These are phyloP conservation scores for Enteromius unitaeniatus DNA, from an alignment of 2,797 vertebrate genomes.

Conservation along the genomic window DNA sequence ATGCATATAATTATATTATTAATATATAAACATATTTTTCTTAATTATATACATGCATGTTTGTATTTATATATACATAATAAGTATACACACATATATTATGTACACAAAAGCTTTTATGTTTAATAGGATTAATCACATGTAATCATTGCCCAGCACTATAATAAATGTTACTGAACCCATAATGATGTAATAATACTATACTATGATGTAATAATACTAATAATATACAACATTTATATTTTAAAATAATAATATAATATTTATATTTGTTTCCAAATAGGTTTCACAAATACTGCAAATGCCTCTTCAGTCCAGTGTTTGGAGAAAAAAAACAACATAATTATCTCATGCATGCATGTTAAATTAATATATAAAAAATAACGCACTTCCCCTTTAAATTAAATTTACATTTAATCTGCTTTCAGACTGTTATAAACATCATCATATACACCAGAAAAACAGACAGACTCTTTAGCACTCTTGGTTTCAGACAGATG, in stretches of 20 bases:
- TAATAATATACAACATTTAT: background rate
- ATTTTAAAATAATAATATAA: too few relatives aligned
- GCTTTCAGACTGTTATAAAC: background rate
- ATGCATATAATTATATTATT: too few relatives aligned
- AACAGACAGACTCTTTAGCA: conserved; percentile 20
- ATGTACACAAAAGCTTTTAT: too few relatives aligned
- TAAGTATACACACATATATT: too few relatives aligned
- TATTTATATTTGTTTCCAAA: background rate
- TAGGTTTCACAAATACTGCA: background rate
- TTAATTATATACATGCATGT: too few relatives aligned
- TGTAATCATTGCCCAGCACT: too few relatives aligned
- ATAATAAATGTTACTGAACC: too few relatives aligned
- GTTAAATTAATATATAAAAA: background rate
- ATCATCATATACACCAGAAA: conserved; percentile 2
- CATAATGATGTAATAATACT: too few relatives aligned
- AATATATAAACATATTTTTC: too few relatives aligned
- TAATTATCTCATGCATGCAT: background rate
- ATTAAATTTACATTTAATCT: background rate
- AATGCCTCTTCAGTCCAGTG: background rate
- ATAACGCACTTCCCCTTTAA: background rate
- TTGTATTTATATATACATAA: too few relatives aligned
- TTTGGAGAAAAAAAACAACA: background rate
- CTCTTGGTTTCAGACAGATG: conserved; percentile 1
- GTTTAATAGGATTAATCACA: too few relatives aligned
- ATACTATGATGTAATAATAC: too few relatives aligned